Conservation (phyloP, 2,113 vertebrate genomes). For the Riparia riparia region DNA sequence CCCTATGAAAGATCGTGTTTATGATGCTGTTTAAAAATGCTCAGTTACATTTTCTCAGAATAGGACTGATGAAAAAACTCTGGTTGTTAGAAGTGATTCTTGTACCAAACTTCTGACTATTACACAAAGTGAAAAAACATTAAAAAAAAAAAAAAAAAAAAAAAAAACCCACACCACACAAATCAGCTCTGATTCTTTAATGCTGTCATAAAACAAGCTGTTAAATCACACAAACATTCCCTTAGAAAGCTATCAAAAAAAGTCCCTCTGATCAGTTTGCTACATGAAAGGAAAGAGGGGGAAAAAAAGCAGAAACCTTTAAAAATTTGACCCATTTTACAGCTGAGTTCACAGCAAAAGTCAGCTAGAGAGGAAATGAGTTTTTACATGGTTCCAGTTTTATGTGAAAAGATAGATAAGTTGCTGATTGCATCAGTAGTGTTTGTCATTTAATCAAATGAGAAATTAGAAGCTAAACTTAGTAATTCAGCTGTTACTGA, state of each 20-base stretch:
- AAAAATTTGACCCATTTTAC: not conserved
- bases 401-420: not conserved
- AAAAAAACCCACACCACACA: not conserved
- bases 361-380: conserved; percentile 16
- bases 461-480: not conserved
- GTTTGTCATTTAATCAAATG: conserved; percentile 11
- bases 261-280: not conserved
- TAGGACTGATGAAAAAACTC: not conserved
- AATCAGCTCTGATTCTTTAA: not conserved
- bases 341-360: not conserved
- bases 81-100: not conserved
- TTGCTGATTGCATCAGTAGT: not conserved
- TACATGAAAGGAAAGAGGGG: not conserved
- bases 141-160: no score
- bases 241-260: not conserved
- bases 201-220: not conserved
- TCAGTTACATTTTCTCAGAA: not conserved
- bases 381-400: not conserved
- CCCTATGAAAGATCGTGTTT: not conserved
- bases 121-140: not conserved
- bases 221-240: not conserved
- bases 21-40: not conserved
- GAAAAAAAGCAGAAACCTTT: not conserved
- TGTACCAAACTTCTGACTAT: not conserved
- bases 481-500: not conserved